phyloP scores from a whole-genome alignment of 2,797 vertebrate genomes.

The Peromyscus aztecus region DNA sequence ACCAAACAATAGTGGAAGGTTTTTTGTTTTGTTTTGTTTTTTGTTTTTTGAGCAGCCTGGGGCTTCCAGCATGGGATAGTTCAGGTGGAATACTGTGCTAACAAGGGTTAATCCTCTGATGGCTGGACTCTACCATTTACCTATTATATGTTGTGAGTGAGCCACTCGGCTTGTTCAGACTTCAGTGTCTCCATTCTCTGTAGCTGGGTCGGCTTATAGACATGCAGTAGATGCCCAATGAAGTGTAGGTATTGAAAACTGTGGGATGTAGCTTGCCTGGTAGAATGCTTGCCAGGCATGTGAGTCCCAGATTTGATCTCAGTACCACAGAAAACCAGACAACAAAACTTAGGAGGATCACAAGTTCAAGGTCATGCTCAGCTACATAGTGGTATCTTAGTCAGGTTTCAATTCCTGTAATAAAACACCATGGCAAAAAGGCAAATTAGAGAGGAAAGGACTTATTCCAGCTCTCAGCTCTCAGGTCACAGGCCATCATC shows the following conservation, averaged over 20 bases:
- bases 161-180: not conserved
- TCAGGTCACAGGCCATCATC: not conserved
- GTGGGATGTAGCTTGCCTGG: too few species aligned
- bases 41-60: not conserved
- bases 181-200: not conserved
- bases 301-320: not conserved
- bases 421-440: too few species aligned
- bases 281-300: too few species aligned
- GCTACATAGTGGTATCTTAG: not conserved
- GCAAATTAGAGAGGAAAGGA: not conserved
- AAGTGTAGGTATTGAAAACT: not conserved
- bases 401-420: not conserved
- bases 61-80: not conserved
- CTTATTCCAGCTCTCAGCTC: too few species aligned
- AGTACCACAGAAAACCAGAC: not conserved
- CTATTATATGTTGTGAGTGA: not conserved
- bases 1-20: not conserved
- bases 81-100: too few species aligned
- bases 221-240: not conserved
- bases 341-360: not conserved
- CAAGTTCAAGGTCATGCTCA: not conserved
- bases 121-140: not conserved
- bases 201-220: not conserved
- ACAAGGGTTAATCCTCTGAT: not conserved
- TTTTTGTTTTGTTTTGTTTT: not conserved